Base-by-base conservation (phyloP, 2,113 vertebrate species). In the Oreocharis arfaki region DNA sequence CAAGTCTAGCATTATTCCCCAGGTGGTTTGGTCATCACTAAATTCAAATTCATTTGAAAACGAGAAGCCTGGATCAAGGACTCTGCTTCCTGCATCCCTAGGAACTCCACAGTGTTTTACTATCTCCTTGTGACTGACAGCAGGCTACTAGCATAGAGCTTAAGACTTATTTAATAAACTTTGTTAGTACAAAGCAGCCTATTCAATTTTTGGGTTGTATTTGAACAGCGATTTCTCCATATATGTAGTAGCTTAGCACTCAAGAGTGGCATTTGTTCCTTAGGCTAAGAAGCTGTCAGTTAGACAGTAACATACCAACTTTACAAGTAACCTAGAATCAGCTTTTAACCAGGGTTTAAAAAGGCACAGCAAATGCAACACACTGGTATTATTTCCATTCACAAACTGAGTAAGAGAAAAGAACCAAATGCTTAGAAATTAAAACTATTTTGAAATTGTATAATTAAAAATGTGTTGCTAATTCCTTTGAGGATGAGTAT, bases 41-140 rank as follows among this genome's bases (percentile, higher is more conserved):
- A 77, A 94, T 82, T 87, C 71, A 81, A 79, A 71, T 61, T 79
- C 9, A 82, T 41, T 77, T 60, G 22, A 85, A 76, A 90, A 63
- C 8, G 75, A 87, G 56, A 84, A 91, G 76, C n/a, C 10, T 16
- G 59, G 8, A 75, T 35, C 37, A 68, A 46, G 8, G 17, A 60
- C 32, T 74, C 17, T 69, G 47, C 44, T 87, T 80, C n/a, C 28
- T 61, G 26, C n/a, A 49, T 13, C 16, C 67, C 35, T 28, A 57
- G 8, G 20, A 83, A 47, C 15, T 35, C 46, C 35, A 65, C 18
- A 37, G 49, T 61, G 60, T n/a, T 94, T 65, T 46, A 76, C 33
- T 41, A 9, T 42, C 67, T 60, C 49, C 47, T 39, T 57, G 44
- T 23, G n/a, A 56, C 1, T 84, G 69, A 87, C 33, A 73, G 60